Conservation (phyloP, 2,113 vertebrate species). For the Terrapene triunguis region DNA sequence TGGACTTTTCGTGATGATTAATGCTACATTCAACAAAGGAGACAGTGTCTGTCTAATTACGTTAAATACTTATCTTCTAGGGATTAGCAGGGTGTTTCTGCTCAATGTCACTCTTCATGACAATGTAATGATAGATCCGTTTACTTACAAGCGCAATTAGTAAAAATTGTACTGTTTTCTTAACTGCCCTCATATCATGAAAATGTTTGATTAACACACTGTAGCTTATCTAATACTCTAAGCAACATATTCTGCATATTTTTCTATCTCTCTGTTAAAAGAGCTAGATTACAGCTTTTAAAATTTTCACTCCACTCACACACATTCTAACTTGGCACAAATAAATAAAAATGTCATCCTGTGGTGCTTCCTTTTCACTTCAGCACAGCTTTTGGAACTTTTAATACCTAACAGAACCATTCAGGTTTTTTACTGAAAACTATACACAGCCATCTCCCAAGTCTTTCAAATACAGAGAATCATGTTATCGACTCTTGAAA, state of each 20-base stretch:
- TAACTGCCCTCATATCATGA: conserved; percentile 81
- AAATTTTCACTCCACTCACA: conserved; percentile 69
- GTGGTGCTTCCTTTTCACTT: conserved; percentile 78
- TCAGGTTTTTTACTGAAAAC: conserved; percentile 79
- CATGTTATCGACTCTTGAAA: conserved; percentile 52
- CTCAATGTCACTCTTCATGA: conserved; percentile 82
- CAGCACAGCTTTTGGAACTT: conserved; percentile 77
- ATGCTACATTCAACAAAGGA: conserved; percentile 78
- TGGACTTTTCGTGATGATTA: conserved; percentile 79
- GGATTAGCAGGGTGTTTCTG: conserved; percentile 82
- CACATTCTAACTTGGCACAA: conserved; percentile 32
- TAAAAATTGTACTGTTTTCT: conserved; percentile 82
- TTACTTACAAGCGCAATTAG: conserved; percentile 83
- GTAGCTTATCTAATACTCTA: conserved; percentile 82
- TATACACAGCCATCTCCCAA: conserved; percentile 69
- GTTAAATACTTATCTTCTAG: conserved; percentile 80
- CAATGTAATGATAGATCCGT: conserved; percentile 83
- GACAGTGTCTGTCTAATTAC: conserved; percentile 81
- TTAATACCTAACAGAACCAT: conserved; percentile 47
- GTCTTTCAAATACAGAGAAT: conserved; percentile 64
- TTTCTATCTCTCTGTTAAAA: conserved; percentile 77
- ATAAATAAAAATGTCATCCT: conserved; percentile 60
- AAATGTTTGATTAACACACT: conserved; percentile 86
- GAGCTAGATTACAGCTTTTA: conserved; percentile 69
- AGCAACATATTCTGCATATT: conserved; percentile 80